Base-by-base conservation (phyloP, 2,113 vertebrate genomes). In the Hemicordylus capensis region DNA sequence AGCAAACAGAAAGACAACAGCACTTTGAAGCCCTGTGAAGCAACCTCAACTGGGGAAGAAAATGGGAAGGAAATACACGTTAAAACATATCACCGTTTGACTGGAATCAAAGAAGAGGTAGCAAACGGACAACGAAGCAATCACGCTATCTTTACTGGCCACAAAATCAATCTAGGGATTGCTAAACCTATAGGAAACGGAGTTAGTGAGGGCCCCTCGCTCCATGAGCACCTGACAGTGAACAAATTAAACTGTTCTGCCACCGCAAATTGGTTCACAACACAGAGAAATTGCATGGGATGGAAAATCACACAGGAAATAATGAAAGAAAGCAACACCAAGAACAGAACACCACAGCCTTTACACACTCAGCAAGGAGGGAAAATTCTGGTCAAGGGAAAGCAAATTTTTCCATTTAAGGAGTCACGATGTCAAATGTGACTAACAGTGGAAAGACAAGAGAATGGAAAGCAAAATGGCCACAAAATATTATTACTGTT, bases 21-120 rank as follows among this genome's bases (percentile, higher is more conserved):
- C 75, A 17, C 81, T 90, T 87, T 85, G 88, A 93, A 80, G 70
- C 42, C 20, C 12, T 80, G 87, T 93, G 94, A 91, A 0, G 89
- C 89, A 95, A 94, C 85, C 22, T 85, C 79, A 59, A 85, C 72
- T 89, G 93, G 86, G 87, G 90, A 94, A 93, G 91, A 93, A 91
- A 89, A 66, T 0, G 4, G 85, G 88, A 93, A 82, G 85, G 91
- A 94, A 94, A 63, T n/a, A 0, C 80, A 59, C 0, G 0, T 90
- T 85, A 91, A 91, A 92, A 89, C 90, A 89, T 86, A 1, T 0
- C 6, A 42, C 34, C 75, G 26, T 59, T 85, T 0, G 3, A 86
- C 70, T 26, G 76, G 88, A 87, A 93, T 91, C 88, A 91, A 91
- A 34, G 67, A 79, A 92, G 84, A 93, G 89, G 48, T 75, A 76